Percentiles rank a stretch among this genome's conserved stretches.
Evolutionary conservation across 2,797 vertebrate species (phyloP).

Genomic region (Hydrophis major): DNA sequence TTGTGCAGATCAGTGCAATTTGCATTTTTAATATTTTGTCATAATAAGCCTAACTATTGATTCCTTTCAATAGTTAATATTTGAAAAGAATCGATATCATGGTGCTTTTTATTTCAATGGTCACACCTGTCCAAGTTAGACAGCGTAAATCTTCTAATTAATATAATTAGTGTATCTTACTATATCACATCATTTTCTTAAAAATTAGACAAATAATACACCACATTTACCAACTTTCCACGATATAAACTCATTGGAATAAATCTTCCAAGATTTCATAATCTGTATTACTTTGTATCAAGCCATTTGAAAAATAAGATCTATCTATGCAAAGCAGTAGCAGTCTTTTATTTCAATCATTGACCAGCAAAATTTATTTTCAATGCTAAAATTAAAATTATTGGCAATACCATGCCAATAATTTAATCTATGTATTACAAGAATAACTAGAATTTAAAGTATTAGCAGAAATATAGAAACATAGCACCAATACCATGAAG

Average conservation of each 20-base stretch:
- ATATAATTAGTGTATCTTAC: conserved; percentile 58
- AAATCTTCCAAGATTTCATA: not conserved
- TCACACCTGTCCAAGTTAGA: conserved; percentile 49
- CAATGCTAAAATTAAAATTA: not conserved
- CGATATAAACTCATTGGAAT: conserved; percentile 33
- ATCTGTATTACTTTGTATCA: not conserved
- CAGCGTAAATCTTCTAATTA: conserved; percentile 53
- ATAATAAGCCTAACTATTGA: conserved; percentile 17
- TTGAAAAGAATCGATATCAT: conserved; percentile 4
- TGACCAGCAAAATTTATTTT: not conserved
- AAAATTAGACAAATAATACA: conserved; percentile 56
- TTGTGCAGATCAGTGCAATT: not conserved
- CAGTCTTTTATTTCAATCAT: not conserved
- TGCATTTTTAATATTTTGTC: conserved; percentile 24
- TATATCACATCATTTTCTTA: conserved; percentile 64
- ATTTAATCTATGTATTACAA: not conserved
- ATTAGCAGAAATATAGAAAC: not conserved
- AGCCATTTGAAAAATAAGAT: not conserved
- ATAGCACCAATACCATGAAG: not conserved
- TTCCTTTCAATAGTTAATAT: conserved; percentile 28
- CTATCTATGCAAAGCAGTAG: not conserved
- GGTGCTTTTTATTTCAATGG: conserved; percentile 56
- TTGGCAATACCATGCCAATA: not conserved
- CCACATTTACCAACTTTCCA: conserved; percentile 54
- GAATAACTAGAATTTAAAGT: not conserved